phyloP scores from a whole-genome alignment of 2,888 invertebrate species.

The Cartodere bifasciata region DNA sequence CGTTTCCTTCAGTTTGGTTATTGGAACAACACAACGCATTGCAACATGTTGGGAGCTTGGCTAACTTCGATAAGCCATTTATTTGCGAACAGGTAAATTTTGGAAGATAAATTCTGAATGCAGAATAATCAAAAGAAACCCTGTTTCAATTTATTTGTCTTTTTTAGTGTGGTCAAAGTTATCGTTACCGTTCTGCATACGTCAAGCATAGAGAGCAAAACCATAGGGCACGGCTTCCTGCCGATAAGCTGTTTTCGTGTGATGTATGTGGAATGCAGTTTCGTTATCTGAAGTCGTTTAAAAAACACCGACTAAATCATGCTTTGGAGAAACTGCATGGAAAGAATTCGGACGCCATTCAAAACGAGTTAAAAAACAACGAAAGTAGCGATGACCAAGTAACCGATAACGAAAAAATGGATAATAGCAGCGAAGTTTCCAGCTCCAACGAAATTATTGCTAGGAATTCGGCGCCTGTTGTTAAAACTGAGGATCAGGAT shows the following conservation, averaged over 20 bases:
- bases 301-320: slow-evolving; percentile 79
- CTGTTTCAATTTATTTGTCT: neutral
- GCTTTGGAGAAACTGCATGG: slow-evolving; percentile 73
- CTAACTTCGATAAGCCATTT: slow-evolving; percentile 69
- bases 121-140: too few relatives aligned
- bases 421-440: slow-evolving; percentile 33
- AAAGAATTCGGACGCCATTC: slow-evolving; percentile 33
- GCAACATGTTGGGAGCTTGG: slow-evolving; percentile 54
- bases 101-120: too few relatives aligned
- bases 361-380: slow-evolving; percentile 13
- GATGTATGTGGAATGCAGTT: slow-evolving; percentile 90
- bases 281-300: slow-evolving; percentile 76
- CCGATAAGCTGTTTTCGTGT: slow-evolving; percentile 81
- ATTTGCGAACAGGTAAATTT: slow-evolving; percentile 85
- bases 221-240: slow-evolving; percentile 73
- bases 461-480: slow-evolving; percentile 24
- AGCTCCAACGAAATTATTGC: slow-evolving; percentile 38
- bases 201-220: slow-evolving; percentile 80
- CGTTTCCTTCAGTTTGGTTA: slow-evolving; percentile 79
- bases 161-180: neutral
- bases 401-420: slow-evolving; percentile 20
- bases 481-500: slow-evolving; percentile 25
- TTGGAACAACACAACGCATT: slow-evolving; percentile 75
- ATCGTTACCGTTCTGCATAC: slow-evolving; percentile 66
- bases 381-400: slow-evolving; percentile 12